Percentiles rank a stretch among this genome's conserved stretches.
Evolutionary conservation across 2,797 vertebrate species (phyloP).

Genomic region (Crocodylus rhombifer): DNA sequence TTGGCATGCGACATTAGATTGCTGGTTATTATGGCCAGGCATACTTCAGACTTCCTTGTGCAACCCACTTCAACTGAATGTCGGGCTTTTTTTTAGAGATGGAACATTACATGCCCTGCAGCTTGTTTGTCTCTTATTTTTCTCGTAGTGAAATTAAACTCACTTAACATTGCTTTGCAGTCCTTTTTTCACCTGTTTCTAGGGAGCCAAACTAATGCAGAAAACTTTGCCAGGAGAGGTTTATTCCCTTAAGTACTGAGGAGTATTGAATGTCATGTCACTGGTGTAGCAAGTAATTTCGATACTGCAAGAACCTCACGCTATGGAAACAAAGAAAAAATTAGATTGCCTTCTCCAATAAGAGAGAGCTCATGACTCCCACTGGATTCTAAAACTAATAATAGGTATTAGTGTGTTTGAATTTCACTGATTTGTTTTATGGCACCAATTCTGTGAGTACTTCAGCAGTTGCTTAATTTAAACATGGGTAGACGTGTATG

Average conservation of each 20-base stretch:
- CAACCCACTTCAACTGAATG: background rate
- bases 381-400: background rate
- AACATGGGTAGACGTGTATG: accelerated
- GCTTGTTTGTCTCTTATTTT: background rate
- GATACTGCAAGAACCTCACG: background rate
- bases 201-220: background rate
- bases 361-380: background rate
- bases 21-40: background rate
- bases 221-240: background rate
- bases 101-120: background rate
- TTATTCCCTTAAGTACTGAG: background rate
- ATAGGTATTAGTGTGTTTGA: background rate
- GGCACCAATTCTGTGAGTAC: background rate
- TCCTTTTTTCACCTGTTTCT: accelerated
- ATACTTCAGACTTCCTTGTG: background rate
- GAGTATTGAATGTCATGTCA: accelerated
- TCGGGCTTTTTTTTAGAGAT: too few relatives aligned
- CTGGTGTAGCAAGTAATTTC: background rate
- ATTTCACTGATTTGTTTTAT: background rate
- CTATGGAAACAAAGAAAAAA: background rate
- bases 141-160: too few relatives aligned
- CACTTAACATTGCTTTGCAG: background rate
- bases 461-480: background rate
- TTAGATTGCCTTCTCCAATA: background rate
- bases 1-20: background rate